Evolutionary conservation across 2,797 vertebrate species (phyloP), one percentile per base, ranked within the genome.

Genomic region (Sebastolobus alascanus): DNA sequence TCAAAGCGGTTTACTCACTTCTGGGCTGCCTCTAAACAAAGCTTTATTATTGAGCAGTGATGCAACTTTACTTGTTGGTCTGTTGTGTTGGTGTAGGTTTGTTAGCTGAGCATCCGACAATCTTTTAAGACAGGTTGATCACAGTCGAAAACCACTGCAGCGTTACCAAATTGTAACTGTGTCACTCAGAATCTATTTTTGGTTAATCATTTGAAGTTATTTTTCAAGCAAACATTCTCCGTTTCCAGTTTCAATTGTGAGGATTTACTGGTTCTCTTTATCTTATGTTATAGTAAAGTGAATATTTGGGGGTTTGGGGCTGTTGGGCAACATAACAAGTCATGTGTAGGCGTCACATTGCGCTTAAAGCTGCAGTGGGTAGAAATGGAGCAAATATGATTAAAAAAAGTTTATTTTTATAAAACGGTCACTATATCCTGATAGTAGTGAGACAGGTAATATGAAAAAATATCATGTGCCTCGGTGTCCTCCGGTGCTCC

Each of bases 1-100:
- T 93, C 85, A 93, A 90, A 93, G 90, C 88, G 89, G 91, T 95
- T 93, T 90, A 88, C 84, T 90, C 58, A 70, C 76, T 91, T 88
- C 84, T 82, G 33, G 35, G 68, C 68, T 84, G 76, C 87, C 77
- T 84, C 72, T 40, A 82, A 92, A 90, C 83, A 88, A 81, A 69
- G 75, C 75, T 76, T 73, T 81, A 79, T 92, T 76, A 68, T 77
- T 79, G 64, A 83, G 81, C 80, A 54, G 35, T 76, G 70, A 77
- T 81, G 72, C 54, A 68, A 79, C 64, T 83, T 82, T 80, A 56
- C n/a, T 35, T 64, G 46, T 75, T 66, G 60, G n/a, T 50, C 10
- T 70, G 58, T 67, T 67, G 6, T 75, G 61, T 85, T 66, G 18
- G 20, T 52, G 25, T n/a, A 33, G 29, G 25, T 74, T 56, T 10